Evolutionary conservation across 2,888 invertebrate species (phyloP).

Genomic region (Minunthozetes semirufus): DNA sequence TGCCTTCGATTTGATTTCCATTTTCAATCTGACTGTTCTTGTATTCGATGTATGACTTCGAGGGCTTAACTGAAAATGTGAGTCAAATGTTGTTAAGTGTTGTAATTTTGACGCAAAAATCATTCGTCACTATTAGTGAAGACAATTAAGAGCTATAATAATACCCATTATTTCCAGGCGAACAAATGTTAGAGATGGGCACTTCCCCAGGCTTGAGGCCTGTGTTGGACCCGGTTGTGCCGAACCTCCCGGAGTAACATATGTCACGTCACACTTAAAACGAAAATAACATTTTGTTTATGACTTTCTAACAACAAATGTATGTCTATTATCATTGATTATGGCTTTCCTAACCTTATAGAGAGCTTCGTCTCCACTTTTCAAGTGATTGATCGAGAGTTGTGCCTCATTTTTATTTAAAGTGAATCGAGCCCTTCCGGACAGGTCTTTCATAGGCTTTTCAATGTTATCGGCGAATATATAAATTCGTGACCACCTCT

Average conservation of each 20-base stretch:
- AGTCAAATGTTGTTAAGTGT: not conserved
- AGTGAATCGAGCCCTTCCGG: constrained; percentile 36
- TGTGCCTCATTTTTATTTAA: constrained; percentile 19
- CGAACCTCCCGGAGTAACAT: constrained; percentile 38
- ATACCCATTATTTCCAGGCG: constrained; percentile 40
- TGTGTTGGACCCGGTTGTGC: no score
- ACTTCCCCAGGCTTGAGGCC: constrained; percentile 38
- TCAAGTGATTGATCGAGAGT: constrained; percentile 32
- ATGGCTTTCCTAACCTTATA: constrained; percentile 34
- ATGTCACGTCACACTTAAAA: constrained; percentile 61
- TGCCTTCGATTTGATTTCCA: constrained; percentile 40
- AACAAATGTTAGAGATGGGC: constrained; percentile 43
- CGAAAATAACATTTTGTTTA: constrained; percentile 54
- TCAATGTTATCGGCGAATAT: constrained; percentile 42
- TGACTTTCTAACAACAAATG: not conserved
- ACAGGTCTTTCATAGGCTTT: constrained; percentile 42
- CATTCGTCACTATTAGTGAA: constrained; percentile 13
- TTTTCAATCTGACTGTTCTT: constrained; percentile 39
- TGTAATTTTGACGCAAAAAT: constrained; percentile 8
- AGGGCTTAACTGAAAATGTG: constrained; percentile 35
- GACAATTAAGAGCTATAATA: not conserved
- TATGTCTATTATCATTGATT: constrained; percentile 19
- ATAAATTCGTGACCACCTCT: constrained; percentile 43
- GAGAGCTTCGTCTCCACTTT: constrained; percentile 34
- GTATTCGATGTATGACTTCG: constrained; percentile 40